Evolutionary conservation across 1,140 invertebrate species (phyloP).

Genomic region (Pseudobourletiella spinata): DNA sequence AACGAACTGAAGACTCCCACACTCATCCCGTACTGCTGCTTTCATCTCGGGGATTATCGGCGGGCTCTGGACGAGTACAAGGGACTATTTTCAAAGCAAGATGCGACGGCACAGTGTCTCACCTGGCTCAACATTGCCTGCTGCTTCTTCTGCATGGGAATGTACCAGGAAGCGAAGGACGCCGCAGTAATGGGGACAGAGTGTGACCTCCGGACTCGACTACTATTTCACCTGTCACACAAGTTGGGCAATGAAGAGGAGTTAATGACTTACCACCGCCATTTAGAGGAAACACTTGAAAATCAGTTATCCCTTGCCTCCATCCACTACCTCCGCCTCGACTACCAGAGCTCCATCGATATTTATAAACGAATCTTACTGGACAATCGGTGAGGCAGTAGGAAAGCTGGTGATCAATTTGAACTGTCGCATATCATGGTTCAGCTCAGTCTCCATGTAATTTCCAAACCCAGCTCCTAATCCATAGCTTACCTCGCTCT

Average conservation of each 20-base stretch:
- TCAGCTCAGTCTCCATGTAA: background rate
- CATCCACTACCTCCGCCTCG: constrained; percentile 88
- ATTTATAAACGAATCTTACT: constrained; percentile 92
- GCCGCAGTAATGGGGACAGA: constrained; percentile 35
- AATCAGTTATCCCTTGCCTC: constrained; percentile 93
- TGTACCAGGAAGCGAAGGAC: constrained; percentile 57
- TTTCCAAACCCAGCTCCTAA: background rate
- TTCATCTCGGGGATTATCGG: constrained; percentile 90
- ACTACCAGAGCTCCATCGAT: constrained; percentile 98
- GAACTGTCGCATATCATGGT: background rate
- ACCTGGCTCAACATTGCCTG: constrained; percentile 71
- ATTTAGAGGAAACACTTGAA: constrained; percentile 77
- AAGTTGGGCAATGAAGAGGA: constrained; percentile 78
- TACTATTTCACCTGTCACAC: constrained; percentile 88
- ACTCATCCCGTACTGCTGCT: constrained; percentile 81
- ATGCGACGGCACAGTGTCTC: constrained; percentile 24
- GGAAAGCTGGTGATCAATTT: background rate
- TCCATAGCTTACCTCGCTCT: background rate
- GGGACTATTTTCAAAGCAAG: constrained; percentile 39
- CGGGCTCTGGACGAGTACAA: constrained; percentile 68
- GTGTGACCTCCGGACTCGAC: constrained; percentile 61
- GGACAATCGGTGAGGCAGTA: constrained; percentile 74
- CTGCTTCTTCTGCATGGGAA: constrained; percentile 90
- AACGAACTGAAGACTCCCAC: constrained; percentile 19
- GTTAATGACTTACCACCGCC: constrained; percentile 64